Base-by-base conservation (phyloP, 2,888 invertebrate species). In the Drosophila borborema region DNA sequence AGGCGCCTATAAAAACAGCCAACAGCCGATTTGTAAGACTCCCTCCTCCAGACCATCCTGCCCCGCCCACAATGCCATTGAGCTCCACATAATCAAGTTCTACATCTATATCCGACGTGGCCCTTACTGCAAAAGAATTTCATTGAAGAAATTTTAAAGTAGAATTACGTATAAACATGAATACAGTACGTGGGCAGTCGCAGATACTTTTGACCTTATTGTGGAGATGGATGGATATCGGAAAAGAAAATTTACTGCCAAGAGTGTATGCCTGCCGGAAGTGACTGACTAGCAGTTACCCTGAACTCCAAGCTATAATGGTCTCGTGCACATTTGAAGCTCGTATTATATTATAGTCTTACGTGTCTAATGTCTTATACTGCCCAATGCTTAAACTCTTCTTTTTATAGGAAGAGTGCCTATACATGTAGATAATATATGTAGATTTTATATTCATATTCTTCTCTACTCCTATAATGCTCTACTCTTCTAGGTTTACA, bases 1-100 rank as follows among this genome's bases (percentile, higher is more conserved):
- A 72, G 74, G 63, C 64, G 75, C 65, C 74, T 51, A 80, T 87
- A 73, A 85, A 80, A 79, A 60, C 28, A 54, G 34, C 46, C 64
- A 56, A 43, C 34, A 18, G 40, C 64, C 34, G 40, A 61, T 53
- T 62, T 62, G 64, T 62, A 34, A 34, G 18, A 12, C 31, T 1
- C 6, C 12, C 49, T 0, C 6, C 12, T 31, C 49, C 31, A 8
- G n/a, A 16, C 28, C 31, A 3, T 10, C 5, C 31, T 16, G 2
- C 10, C 14, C 36, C 36, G n/a, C 34, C 9, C 3, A 9, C 34
- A 9, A 58, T 2, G 2, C 38, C 18, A 36, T 12, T 18, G 36
- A 14, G 10, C 10, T 12, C n/a, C 8, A 8, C 9, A 43, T 58
- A 58, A 58, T 45, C 20, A 16, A 20, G 10, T 7, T 46, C 45